Conservation (phyloP, 1,140 invertebrate species). For the Lerema accius region DNA sequence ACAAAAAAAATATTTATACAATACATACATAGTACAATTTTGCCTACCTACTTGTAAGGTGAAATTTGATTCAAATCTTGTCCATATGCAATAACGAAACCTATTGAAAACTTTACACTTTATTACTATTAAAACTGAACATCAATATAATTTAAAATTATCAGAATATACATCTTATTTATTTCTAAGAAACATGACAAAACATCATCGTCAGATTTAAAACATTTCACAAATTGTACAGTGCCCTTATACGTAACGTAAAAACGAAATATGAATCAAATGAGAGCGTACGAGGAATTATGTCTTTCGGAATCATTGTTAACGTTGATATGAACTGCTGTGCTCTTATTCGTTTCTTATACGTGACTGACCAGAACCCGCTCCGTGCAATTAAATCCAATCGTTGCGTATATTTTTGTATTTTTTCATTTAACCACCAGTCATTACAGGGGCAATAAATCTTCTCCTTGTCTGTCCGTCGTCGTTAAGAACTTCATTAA, state of each 20-base stretch:
- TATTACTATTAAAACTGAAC: too few relatives aligned
- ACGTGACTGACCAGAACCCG: slow-evolving; percentile 42
- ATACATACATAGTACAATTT: too few relatives aligned
- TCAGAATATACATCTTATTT: too few relatives aligned
- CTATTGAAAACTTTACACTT: too few relatives aligned
- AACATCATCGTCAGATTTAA: too few relatives aligned
- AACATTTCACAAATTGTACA: too few relatives aligned
- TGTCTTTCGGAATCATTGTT: slow-evolving; percentile 38
- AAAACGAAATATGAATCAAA: slow-evolving; percentile 29
- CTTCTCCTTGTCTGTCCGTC: slow-evolving; percentile 58
- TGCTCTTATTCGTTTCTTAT: slow-evolving; percentile 45
- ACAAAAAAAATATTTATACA: too few relatives aligned
- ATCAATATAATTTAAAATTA: too few relatives aligned
- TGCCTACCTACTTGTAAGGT: too few relatives aligned
- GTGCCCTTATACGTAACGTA: slow-evolving; percentile 20
- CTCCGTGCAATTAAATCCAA: slow-evolving; percentile 55
- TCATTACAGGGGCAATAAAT: slow-evolving; percentile 72
- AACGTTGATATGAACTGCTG: slow-evolving; percentile 41
- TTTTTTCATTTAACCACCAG: slow-evolving; percentile 58
- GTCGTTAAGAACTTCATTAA: slow-evolving; percentile 75
- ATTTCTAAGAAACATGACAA: too few relatives aligned
- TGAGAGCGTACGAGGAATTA: slow-evolving; percentile 40
- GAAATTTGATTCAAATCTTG: too few relatives aligned
- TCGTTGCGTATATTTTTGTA: slow-evolving; percentile 45
- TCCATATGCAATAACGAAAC: too few relatives aligned